A percentile compares a stretch with the other conserved stretches of the same genome.
phyloP scores from a whole-genome alignment of 2,113 vertebrate genomes.

The Nibea coibor region DNA sequence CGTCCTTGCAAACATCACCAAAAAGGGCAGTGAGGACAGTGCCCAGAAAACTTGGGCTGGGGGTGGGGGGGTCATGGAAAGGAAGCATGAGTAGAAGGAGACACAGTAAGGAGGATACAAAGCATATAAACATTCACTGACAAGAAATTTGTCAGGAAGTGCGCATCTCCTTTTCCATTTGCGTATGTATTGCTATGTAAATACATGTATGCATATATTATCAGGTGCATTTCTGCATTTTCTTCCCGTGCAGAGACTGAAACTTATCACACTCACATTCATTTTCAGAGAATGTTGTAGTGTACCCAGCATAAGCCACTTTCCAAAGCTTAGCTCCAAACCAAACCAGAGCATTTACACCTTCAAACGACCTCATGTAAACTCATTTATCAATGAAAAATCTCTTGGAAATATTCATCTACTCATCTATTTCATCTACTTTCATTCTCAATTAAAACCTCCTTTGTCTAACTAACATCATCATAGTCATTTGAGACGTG shows the following conservation, averaged over 20 bases:
- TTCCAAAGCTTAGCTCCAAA: constrained; percentile 1
- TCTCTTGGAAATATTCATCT: background rate
- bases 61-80: background rate
- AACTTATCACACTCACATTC: background rate
- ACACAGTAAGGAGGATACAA: background rate
- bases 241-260: constrained; percentile 6
- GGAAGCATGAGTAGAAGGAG: background rate
- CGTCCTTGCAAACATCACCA: background rate
- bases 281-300: background rate
- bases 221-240: background rate
- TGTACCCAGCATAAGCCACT: background rate
- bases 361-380: background rate
- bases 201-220: background rate
- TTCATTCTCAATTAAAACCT: background rate
- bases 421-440: background rate
- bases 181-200: background rate
- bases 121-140: background rate
- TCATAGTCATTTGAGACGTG: background rate
- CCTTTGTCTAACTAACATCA: background rate
- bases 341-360: background rate
- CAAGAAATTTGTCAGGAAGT: constrained; percentile 12
- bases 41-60: background rate
- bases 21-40: background rate
- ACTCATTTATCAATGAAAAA: background rate
- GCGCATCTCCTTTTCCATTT: constrained; percentile 3